Base-by-base conservation (phyloP, 2,888 invertebrate species). In the Thereva unica region DNA sequence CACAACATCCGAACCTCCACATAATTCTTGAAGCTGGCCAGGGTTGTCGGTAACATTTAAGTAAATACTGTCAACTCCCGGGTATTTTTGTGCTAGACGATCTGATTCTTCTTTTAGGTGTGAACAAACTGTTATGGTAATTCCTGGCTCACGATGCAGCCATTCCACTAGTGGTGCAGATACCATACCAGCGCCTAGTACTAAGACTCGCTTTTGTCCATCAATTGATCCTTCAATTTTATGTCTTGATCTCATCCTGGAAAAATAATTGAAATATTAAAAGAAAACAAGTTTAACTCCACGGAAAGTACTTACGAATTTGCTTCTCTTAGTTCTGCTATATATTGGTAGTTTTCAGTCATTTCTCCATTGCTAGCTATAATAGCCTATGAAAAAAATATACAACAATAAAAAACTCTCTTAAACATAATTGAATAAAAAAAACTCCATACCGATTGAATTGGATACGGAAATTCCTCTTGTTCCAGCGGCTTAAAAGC, bases 101-200 rank as follows among this genome's bases (percentile, higher is more conserved):
- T 97, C 97, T 0, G 95, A 90, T 77, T 97, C 95, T 71, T 93
- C 92, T 76, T 93, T 92, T 35, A 93, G 83, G 73, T 91, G 90
- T 0, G 94, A 93, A 86, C 93, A 93, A 3, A 97, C 86, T 5
- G 91, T 92, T 40, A 97, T 88, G n/a, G 87, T 86, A 34, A 95
- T 84, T 70, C 89, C 88, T 71, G 87, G 85, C 75, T 95, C 92
- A 59, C 93, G 85, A 66, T 92, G 86, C 38, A 99, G 84, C 82
- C 97, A 99, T 78, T 99, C 97, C 0, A 99, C 92, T 1, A 97
- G 85, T 0, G 99, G 99, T 0, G 92, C 91, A 0, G 95, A 91
- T 0, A 99, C 98, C 76, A 93, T 89, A 0, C 99, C 99, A 44
- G 98, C 96, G 0, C 99, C 99, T 8, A 99, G 84, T 3, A 99